Percentiles rank a stretch among this genome's conserved stretches.
Conservation (phyloP, 1,140 invertebrate species). For the Leptoteleia sp. region DNA sequence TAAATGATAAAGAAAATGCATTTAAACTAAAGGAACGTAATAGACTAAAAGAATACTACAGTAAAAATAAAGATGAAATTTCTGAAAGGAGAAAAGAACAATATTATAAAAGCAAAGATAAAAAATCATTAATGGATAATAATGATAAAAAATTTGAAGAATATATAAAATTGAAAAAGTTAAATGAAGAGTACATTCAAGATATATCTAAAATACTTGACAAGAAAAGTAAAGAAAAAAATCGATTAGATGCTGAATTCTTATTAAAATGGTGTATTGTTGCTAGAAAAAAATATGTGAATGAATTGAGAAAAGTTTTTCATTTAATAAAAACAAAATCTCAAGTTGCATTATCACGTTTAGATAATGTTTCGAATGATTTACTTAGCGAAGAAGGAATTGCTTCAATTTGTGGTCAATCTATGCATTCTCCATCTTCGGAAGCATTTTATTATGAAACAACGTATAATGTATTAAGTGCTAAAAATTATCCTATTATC, state of each 20-base stretch:
- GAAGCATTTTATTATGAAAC: constrained; percentile 51
- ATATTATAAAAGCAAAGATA: background rate
- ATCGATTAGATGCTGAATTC: constrained; percentile 37
- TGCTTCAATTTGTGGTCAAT: constrained; percentile 28
- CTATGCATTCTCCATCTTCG: constrained; percentile 30
- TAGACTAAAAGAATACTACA: too few species aligned
- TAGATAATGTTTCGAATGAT: constrained; percentile 11
- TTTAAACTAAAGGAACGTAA: too few species aligned
- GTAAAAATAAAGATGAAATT: background rate
- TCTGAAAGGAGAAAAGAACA: background rate
- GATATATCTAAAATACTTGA: constrained; percentile 4
- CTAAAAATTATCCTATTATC: background rate
- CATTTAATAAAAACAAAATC: constrained; percentile 29
- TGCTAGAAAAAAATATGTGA: constrained; percentile 12
- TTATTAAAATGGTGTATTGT: constrained; percentile 34
- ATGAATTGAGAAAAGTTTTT: constrained; percentile 10
- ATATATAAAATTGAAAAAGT: constrained; percentile 8
- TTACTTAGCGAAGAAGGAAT: constrained; percentile 26
- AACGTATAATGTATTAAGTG: constrained; percentile 7
- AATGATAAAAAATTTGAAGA: background rate
- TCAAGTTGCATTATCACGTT: constrained; percentile 29
- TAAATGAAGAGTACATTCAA: constrained; percentile 17
- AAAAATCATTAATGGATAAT: background rate
- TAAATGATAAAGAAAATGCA: too few species aligned
- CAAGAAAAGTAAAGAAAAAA: constrained; percentile 14